Conservation (phyloP, 2,113 vertebrate species). For the Bos indicus region DNA sequence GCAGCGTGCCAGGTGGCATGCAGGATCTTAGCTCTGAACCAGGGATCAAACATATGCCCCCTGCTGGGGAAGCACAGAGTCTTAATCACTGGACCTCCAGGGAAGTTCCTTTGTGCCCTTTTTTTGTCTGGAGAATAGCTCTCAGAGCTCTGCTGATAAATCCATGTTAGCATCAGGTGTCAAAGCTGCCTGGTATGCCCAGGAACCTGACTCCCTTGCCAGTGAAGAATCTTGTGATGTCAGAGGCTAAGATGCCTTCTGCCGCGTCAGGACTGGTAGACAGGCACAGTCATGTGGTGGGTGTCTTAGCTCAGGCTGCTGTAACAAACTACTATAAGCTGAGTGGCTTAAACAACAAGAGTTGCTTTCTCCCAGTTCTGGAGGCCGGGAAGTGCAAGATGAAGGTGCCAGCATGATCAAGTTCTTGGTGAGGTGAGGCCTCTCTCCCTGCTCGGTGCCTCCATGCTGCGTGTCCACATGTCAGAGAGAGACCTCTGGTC, state of each 20-base stretch:
- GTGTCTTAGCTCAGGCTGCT: not conserved
- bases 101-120: not conserved
- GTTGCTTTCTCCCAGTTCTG: not conserved
- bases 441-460: not conserved
- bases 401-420: not conserved
- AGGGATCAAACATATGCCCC: not conserved
- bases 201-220: not conserved
- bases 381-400: not conserved
- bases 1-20: not conserved
- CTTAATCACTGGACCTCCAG: not conserved
- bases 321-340: not conserved
- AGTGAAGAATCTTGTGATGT: not conserved
- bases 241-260: not conserved
- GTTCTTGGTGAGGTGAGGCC: not conserved
- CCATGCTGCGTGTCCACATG: not conserved
- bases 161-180: not conserved
- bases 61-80: not conserved
- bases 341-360: not conserved
- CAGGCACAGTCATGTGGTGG: not conserved
- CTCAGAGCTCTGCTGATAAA: not conserved
- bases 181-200: not conserved
- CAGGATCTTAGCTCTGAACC: not conserved
- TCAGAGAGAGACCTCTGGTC: not conserved
- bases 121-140: not conserved
- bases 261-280: not conserved